These are phyloP conservation scores for Hypsopygia costalis DNA, from an alignment of 2,888 invertebrate genomes.

Conservation along the genomic window DNA sequence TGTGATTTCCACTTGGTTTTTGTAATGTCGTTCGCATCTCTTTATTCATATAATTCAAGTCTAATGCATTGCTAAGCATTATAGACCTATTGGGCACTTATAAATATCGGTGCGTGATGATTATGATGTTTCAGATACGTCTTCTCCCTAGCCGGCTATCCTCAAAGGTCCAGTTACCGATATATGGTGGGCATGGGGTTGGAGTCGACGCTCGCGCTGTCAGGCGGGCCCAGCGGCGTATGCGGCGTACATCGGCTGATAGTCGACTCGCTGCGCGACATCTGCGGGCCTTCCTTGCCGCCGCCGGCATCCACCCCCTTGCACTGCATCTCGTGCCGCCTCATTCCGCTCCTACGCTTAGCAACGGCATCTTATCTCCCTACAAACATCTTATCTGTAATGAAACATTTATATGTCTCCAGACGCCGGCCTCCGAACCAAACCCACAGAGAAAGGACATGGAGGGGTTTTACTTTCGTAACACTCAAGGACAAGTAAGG, in stretches of 20 bases:
- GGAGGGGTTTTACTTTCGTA: conserved; percentile 43
- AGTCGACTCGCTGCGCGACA: conserved; percentile 88
- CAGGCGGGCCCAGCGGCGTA: conserved; percentile 75
- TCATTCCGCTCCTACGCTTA: conserved; percentile 71
- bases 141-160: conserved; percentile 47
- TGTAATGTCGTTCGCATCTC: too few species aligned
- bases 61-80: too few species aligned
- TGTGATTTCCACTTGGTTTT: neutral
- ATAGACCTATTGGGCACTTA: too few species aligned
- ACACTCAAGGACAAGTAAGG: conserved; percentile 57
- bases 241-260: conserved; percentile 79
- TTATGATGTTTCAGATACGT: conserved; percentile 26
- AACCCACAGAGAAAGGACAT: conserved; percentile 45
- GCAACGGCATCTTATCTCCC: conserved; percentile 68
- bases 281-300: conserved; percentile 70
- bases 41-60: too few species aligned
- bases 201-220: conserved; percentile 93
- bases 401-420: conserved; percentile 55
- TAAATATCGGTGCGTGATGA: neutral
- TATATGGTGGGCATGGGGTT: conserved; percentile 93
- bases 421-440: conserved; percentile 44
- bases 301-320: conserved; percentile 54
- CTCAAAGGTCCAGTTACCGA: conserved; percentile 83
- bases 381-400: conserved; percentile 70
- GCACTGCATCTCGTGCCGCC: conserved; percentile 64